Evolutionary conservation across 2,888 invertebrate genomes (phyloP), one percentile per base, ranked within the genome.

Genomic region (Hirtodrosophila confusa): DNA sequence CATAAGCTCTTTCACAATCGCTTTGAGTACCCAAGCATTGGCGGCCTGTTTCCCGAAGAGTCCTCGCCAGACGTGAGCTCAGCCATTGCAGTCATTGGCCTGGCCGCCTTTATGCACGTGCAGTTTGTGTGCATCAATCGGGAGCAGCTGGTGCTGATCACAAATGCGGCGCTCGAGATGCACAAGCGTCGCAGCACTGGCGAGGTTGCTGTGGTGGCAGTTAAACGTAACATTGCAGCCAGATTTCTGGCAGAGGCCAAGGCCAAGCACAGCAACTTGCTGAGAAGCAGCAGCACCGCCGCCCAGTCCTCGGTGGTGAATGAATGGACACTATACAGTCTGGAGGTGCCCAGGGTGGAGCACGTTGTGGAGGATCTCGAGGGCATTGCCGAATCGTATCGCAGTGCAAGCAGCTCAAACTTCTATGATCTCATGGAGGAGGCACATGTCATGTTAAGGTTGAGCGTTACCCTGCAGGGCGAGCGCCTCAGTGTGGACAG

Each of bases 391-490:
- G 93, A 93, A 63, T 93, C 93, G 41, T 94, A 95, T 86, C 93
- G 94, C 56, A 93, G 93, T 54, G 93, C 94, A 0, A 94, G 94
- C 70, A 93, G 94, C 1, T 93, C 94, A 37, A 95, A 95, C 2
- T 96, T 95, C 86, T 93, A 94, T 63, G 95, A 95, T 89, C 91
- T 96, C 56, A 91, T 96, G 85, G 93, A 94, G 77, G 96, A 96
- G 90, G 95, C 95, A 4, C 95, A 95, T 86, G 93, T 95, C 74
- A 93, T 95, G 78, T 90, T 96, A 12, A 91, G 94, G 3, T 70
- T 91, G 17, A 90, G 90, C 33, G 74, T 88, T 0, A 86, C 89
- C 1, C 62, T 91, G 37, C 89, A 91, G 48, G 90, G 86, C 11
- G 89, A 89, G 9, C 82, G 87, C 1, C 57, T 86, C 5, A 64